Evolutionary conservation across 1,140 invertebrate species (phyloP), one percentile per base, ranked within the genome.

Genomic region (Hycleus cichorii): DNA sequence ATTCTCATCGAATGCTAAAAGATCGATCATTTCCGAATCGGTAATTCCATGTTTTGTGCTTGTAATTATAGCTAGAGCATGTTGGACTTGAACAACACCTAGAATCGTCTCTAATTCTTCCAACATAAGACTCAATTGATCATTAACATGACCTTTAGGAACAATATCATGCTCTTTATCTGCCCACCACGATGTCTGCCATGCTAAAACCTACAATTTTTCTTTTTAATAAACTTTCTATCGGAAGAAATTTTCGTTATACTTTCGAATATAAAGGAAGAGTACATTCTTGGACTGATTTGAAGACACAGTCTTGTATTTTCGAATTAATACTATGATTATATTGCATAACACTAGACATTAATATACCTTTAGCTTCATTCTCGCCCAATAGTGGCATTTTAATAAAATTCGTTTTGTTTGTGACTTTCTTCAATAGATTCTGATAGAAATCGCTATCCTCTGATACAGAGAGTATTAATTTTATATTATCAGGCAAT

Each of bases 11-110:
- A 83, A 78, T 1, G 86, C 84, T 27, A 90, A 65, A 11, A 90
- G 72, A 72, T 90, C 88, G 59, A 89, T 72, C 71, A 89, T 82
- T 75, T 90, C 89, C 4, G 82, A 83, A 65, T 87, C 83, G 9
- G 82, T 81, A n/a, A 90, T 72, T 0, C 89, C 88, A 64, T 83
- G 79, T 40, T 85, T 80, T 4, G 86, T 79, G 4, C 83, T 83
- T 2, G 84, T 83, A 11, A 89, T 75, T 39, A 89, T 76, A 1
- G 85, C 82, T n/a, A 90, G 72, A 8, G 76, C 81, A 76, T 70
- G 78, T 68, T 76, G 73, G 6, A 78, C 69, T 77, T 79, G 69
- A 44, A 80, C 77, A 52, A 78, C 79, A 0, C 85, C 86, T 44
- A 88, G 74, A 11, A 83, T 82, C 8, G 76, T 75, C 69, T 89